Percentiles rank a stretch among this genome's conserved stretches.
Evolutionary conservation across 2,888 invertebrate genomes (phyloP).

Genomic region (Slavum lentiscoides): DNA sequence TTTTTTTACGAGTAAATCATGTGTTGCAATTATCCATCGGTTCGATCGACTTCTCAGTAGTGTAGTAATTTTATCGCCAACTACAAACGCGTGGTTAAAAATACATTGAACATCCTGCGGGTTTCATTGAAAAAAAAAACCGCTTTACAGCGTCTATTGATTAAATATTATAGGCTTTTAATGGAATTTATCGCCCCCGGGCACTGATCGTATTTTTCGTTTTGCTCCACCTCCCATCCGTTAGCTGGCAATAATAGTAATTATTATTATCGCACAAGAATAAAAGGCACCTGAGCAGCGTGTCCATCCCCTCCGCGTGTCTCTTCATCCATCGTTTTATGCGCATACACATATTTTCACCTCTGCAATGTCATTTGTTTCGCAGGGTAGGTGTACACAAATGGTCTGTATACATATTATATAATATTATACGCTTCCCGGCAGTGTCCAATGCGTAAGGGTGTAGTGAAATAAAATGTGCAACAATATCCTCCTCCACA

Average conservation of each 20-base stretch:
- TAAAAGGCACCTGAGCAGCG: conserved; percentile 49
- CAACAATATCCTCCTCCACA: background rate
- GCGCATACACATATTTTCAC: background rate
- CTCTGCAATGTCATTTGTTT: conserved; percentile 26
- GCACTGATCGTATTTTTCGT: conserved; percentile 35
- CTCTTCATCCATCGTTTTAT: background rate
- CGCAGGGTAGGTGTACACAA: background rate
- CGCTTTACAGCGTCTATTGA: background rate
- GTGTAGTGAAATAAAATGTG: conserved; percentile 5
- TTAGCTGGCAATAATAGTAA: conserved; percentile 26
- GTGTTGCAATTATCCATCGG: conserved; percentile 8
- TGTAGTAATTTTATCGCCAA: conserved; percentile 3
- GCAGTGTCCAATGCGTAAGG: background rate
- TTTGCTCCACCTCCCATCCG: background rate
- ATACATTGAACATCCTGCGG: conserved; percentile 13
- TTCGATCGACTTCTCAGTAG: conserved; percentile 5
- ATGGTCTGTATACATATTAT: background rate
- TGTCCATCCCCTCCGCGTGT: background rate
- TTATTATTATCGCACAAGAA: conserved; percentile 52
- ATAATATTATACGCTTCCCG: background rate
- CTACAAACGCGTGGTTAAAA: conserved; percentile 20
- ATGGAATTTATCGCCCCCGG: conserved; percentile 39
- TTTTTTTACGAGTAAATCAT: background rate
- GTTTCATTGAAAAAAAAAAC: conserved; percentile 15
- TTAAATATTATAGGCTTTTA: conserved; percentile 40